Evolutionary conservation across 1,140 invertebrate species (phyloP).

Genomic region (Papilio glaucus): DNA sequence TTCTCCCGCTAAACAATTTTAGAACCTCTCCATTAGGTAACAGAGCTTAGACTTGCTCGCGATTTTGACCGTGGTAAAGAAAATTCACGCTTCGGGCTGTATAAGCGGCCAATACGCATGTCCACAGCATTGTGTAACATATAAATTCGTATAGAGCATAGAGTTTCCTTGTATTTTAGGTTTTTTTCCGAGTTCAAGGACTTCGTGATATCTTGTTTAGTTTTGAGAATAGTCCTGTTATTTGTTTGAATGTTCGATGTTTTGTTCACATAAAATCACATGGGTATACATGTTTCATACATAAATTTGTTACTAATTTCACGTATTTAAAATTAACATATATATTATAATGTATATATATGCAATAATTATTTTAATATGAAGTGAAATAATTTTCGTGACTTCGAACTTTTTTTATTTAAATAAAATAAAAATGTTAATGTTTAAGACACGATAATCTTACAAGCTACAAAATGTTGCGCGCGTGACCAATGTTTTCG

Average conservation of each 20-base stretch:
- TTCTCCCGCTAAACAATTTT: slow-evolving; percentile 45
- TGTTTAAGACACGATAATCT: slow-evolving; percentile 57
- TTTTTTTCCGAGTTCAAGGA: slow-evolving; percentile 80
- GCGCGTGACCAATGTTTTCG: no score
- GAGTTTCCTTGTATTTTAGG: slow-evolving; percentile 80
- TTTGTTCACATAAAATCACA: no score
- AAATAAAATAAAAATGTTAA: no score
- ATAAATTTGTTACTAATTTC: no score
- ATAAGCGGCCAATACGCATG: slow-evolving; percentile 82
- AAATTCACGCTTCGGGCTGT: slow-evolving; percentile 76
- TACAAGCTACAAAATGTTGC: no score
- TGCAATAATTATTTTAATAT: no score
- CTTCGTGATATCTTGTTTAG: slow-evolving; percentile 71
- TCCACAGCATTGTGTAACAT: slow-evolving; percentile 76
- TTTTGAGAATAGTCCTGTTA: slow-evolving; percentile 53
- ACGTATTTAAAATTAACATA: no score
- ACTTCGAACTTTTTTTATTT: no score
- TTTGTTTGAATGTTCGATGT: not conserved
- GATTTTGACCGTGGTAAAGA: slow-evolving; percentile 61
- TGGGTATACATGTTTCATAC: no score
- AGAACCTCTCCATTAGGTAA: slow-evolving; percentile 42
- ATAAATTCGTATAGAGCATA: slow-evolving; percentile 76
- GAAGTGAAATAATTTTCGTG: no score
- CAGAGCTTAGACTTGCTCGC: slow-evolving; percentile 57
- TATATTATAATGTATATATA: no score